Conservation (phyloP, 2,113 vertebrate genomes). For the Cyprinus carpio region DNA sequence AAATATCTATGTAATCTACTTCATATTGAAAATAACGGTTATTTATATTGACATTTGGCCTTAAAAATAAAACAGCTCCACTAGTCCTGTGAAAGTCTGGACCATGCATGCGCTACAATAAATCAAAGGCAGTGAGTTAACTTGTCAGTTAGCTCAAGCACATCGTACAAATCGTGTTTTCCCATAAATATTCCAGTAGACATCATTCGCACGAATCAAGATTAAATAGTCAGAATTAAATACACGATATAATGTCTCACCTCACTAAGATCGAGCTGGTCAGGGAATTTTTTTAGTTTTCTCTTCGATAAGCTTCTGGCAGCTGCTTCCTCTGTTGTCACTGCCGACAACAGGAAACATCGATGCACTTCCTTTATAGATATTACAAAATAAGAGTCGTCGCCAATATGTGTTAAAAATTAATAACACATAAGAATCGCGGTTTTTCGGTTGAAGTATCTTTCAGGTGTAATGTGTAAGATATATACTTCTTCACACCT, state of each 20-base stretch:
- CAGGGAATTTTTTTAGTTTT: background rate
- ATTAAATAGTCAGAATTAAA: background rate
- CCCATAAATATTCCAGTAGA: background rate
- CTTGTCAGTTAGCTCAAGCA: background rate
- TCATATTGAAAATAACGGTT: background rate
- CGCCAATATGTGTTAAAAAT: background rate
- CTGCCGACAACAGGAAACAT: constrained; percentile 29
- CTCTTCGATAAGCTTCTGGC: background rate
- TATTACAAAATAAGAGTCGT: constrained; percentile 24
- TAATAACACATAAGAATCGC: background rate
- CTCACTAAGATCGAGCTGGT: background rate
- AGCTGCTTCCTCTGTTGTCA: constrained; percentile 13
- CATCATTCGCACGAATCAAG: background rate
- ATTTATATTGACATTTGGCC: background rate
- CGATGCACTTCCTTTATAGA: background rate
- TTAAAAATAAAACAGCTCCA: background rate
- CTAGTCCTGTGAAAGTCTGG: background rate
- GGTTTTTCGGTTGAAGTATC: background rate
- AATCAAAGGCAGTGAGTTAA: background rate
- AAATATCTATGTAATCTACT: background rate
- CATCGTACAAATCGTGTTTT: background rate
- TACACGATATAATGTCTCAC: background rate
- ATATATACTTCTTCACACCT: background rate
- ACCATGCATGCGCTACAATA: background rate
- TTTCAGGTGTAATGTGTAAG: background rate